Evolutionary conservation across 2,888 invertebrate species (phyloP).

Genomic region (Crocallis elinguaria): DNA sequence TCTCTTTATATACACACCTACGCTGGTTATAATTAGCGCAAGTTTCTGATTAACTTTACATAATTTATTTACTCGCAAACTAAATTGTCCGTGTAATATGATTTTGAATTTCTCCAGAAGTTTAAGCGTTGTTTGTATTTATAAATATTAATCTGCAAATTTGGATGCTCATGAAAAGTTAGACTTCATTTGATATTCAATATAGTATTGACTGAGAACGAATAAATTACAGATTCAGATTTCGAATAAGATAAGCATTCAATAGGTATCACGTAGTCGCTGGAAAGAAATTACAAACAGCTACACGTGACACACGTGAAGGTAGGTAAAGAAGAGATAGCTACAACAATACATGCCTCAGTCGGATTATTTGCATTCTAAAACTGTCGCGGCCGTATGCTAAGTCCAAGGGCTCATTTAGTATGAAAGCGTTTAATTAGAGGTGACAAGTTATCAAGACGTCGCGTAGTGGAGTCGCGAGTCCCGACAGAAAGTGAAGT

Average conservation of each 20-base stretch:
- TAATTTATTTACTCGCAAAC: slow-evolving; percentile 14
- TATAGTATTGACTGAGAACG: slow-evolving; percentile 11
- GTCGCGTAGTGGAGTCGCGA: neutral
- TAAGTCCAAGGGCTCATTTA: slow-evolving; percentile 34
- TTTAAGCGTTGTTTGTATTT: slow-evolving; percentile 12
- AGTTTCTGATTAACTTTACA: slow-evolving; percentile 24
- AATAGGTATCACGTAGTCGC: neutral
- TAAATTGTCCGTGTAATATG: slow-evolving; percentile 12
- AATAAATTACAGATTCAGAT: slow-evolving; percentile 12
- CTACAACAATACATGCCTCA: neutral
- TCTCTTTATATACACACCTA: slow-evolving; percentile 14
- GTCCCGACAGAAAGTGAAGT: slow-evolving; percentile 28
- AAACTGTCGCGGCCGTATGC: slow-evolving; percentile 7
- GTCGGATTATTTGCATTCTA: neutral
- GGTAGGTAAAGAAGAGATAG: neutral
- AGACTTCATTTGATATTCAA: slow-evolving; percentile 8
- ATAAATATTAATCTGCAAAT: slow-evolving; percentile 8
- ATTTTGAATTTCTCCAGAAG: slow-evolving; percentile 16
- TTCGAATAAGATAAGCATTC: slow-evolving; percentile 1
- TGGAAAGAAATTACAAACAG: neutral
- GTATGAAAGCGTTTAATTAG: slow-evolving; percentile 42
- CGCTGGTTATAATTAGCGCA: slow-evolving; percentile 11
- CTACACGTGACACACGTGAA: neutral
- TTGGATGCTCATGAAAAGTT: slow-evolving; percentile 13
- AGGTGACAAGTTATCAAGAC: slow-evolving; percentile 24